Base-by-base conservation (phyloP, 2,888 invertebrate species). In the Xanthostigma xanthostigma region DNA sequence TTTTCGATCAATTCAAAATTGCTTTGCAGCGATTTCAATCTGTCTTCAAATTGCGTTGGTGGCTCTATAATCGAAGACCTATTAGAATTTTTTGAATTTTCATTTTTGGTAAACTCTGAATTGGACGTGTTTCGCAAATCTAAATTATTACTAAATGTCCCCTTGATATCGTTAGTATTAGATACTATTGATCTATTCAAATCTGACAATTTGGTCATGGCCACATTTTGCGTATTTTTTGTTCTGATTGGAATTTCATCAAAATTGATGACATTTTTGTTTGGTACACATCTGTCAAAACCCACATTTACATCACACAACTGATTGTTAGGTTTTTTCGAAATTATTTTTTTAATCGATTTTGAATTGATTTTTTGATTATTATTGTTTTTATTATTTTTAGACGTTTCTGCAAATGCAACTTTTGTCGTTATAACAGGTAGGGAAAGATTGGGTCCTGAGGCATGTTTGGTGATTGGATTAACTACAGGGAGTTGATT, bases 31-130 rank as follows among this genome's bases (percentile, higher is more conserved):
- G 58, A 54, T 14, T 57, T 50, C n/a, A 55, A 39, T 46, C 50
- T 55, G 49, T 72, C 70, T 53, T 68, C 65, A 53, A 71, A 70
- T 53, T 62, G 63, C 9, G 55, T 51, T 1, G 71, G 70, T 1
- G 70, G 70, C 2, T 68, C 69, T 50, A 71, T 67, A 4, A 69
- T 60, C 5, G 70, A 69, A 6, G 59, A 56, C 0, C 68, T 62
- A 52, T 64, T 65, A 27, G 39, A 13, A 39, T 39, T 39, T 39
- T 39, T 39, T 35, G 11, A 44, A 35, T 36, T 33, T 44, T 44
- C 12, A 34, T 44, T 35, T 34, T 35, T 33, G 35, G 35, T 11
- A 14, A 35, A 11, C 13, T 44, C 27, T 27, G 27, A 27, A 27
- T 27, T 6, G 3, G 27, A 27, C 27, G 27, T 6, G 27, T 27